phyloP scores from a whole-genome alignment of 2,888 invertebrate species.

The Platynereis dumerilii region DNA sequence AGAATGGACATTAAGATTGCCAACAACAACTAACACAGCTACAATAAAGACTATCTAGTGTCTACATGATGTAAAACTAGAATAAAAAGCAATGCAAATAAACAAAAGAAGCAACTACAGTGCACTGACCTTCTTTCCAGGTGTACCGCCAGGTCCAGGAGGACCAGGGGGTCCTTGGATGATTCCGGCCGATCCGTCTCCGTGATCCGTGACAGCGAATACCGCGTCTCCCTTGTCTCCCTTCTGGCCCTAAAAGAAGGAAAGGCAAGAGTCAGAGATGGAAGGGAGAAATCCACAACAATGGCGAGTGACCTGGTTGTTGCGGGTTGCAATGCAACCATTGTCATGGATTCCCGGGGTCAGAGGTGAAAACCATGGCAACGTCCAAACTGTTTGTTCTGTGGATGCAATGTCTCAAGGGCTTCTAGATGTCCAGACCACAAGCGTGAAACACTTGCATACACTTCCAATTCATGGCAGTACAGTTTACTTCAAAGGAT shows the following conservation, averaged over 20 bases:
- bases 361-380: conserved; percentile 9
- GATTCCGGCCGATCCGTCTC: conserved; percentile 23
- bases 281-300: conserved; percentile 17
- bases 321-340: conserved; percentile 5
- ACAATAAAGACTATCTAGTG: neutral
- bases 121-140: conserved; percentile 33
- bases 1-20: conserved; percentile 5
- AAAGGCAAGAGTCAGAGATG: conserved; percentile 1
- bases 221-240: conserved; percentile 31
- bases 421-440: neutral
- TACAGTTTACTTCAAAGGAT: no score
- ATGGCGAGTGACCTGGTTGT: conserved; percentile 4
- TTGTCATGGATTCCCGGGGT: conserved; percentile 21
- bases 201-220: neutral
- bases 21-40: neutral
- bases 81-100: no score
- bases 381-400: conserved; percentile 3
- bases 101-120: no score
- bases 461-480: neutral
- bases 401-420: no score
- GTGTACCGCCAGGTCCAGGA: conserved; percentile 33
- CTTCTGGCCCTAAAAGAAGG: conserved; percentile 33
- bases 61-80: no score
- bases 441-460: neutral
- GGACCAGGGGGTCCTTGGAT: conserved; percentile 32